phyloP scores from a whole-genome alignment of 1,140 invertebrate genomes.

The Nixonia krombeini region DNA sequence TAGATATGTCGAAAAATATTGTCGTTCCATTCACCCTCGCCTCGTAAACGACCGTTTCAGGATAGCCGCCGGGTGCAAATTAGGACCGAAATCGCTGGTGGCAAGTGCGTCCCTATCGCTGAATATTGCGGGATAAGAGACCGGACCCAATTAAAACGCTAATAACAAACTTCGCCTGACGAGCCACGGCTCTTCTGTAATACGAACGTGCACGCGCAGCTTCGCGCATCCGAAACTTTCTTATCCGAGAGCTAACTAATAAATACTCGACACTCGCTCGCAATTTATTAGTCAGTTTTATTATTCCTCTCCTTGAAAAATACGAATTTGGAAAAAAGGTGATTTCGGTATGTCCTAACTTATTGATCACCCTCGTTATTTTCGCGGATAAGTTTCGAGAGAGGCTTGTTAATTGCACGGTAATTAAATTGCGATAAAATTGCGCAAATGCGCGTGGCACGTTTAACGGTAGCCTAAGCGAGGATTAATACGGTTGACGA shows the following conservation, averaged over 20 bases:
- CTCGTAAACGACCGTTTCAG: constrained; percentile 61
- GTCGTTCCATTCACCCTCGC: constrained; percentile 41
- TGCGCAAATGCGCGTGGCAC: not conserved
- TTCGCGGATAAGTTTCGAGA: too few species aligned
- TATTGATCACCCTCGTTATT: too few species aligned
- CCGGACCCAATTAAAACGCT: constrained; percentile 65
- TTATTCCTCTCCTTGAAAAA: too few species aligned
- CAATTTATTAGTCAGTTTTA: too few species aligned
- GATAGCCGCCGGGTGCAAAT: constrained; percentile 65
- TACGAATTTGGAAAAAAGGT: too few species aligned
- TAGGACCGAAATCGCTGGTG: constrained; percentile 61
- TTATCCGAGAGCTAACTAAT: too few species aligned
- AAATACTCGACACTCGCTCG: too few species aligned
- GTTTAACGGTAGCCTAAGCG: constrained; percentile 17
- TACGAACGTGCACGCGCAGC: constrained; percentile 29
- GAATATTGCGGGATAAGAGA: constrained; percentile 66
- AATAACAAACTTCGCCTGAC: constrained; percentile 61
- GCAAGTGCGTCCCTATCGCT: constrained; percentile 54
- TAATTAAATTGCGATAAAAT: not conserved
- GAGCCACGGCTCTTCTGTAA: constrained; percentile 39
- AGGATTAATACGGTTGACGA: constrained; percentile 37
- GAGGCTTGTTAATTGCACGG: too few species aligned
- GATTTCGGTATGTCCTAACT: too few species aligned
- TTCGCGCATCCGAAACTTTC: not conserved
- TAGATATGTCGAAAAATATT: constrained; percentile 10